phyloP scores from a whole-genome alignment of 2,113 vertebrate species.

The Hyaena hyaena region DNA sequence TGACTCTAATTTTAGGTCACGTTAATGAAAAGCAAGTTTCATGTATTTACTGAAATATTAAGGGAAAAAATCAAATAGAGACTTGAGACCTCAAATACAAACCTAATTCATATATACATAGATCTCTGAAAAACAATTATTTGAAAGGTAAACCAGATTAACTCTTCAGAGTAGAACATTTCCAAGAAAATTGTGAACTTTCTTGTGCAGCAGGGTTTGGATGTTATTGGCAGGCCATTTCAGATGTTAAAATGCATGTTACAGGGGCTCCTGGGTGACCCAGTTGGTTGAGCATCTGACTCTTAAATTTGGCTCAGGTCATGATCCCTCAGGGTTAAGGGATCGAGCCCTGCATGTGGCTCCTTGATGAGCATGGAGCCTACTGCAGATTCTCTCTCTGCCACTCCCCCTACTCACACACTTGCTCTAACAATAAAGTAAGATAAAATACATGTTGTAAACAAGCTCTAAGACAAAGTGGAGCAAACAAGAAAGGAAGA shows the following conservation, averaged over 20 bases:
- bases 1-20: constrained; percentile 12
- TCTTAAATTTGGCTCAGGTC: too few relatives aligned
- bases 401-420: too few relatives aligned
- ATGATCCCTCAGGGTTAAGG: too few relatives aligned
- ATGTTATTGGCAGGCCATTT: constrained; percentile 1
- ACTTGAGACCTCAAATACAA: constrained; percentile 3
- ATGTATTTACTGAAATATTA: constrained; percentile 34
- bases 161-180: background rate
- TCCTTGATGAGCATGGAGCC: too few relatives aligned
- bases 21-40: background rate
- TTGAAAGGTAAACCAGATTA: background rate
- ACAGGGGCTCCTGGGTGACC: background rate
- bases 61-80: constrained; percentile 1
- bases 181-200: background rate
- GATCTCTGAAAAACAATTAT: background rate
- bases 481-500: background rate
- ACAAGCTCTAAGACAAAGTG: background rate
- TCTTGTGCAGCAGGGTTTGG: constrained; percentile 27
- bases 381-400: too few relatives aligned
- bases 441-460: constrained; percentile 12
- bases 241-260: constrained; percentile 53
- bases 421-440: too few relatives aligned
- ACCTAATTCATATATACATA: background rate
- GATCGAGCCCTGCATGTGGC: too few relatives aligned
- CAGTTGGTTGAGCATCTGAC: too few relatives aligned